Evolutionary conservation across 2,113 vertebrate species (phyloP).

Genomic region (Fukomys damarensis): DNA sequence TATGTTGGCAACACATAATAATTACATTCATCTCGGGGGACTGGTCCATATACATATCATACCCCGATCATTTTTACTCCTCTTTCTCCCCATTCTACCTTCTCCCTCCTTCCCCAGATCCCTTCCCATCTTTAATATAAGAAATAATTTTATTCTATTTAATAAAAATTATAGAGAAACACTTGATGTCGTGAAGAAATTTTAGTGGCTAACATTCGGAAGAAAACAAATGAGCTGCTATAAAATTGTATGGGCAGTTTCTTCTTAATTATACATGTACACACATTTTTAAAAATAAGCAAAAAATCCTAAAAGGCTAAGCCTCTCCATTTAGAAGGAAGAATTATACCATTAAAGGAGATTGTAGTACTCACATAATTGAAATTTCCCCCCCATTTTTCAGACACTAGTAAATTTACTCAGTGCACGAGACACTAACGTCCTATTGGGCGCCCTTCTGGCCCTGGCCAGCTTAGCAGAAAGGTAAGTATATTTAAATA

Average conservation of each 20-base stretch:
- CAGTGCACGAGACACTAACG: conserved; percentile 88
- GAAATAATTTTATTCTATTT: neutral
- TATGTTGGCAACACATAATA: neutral
- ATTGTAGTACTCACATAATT: neutral
- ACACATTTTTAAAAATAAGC: neutral
- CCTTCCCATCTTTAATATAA: neutral
- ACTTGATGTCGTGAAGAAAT: neutral
- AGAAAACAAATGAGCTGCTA: neutral
- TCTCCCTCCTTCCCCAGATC: neutral
- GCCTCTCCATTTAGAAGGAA: neutral
- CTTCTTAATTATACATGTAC: neutral
- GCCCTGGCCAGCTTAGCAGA: conserved; percentile 91
- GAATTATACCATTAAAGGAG: neutral
- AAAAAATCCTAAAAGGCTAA: neutral
- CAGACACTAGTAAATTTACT: conserved; percentile 92
- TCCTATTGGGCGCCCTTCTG: conserved; percentile 91
- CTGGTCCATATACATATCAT: neutral
- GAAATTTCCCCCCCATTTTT: conserved; percentile 65
- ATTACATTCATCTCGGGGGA: neutral
- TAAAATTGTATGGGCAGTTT: neutral
- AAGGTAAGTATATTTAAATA: conserved; percentile 84
- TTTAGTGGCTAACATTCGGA: neutral
- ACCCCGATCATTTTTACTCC: neutral
- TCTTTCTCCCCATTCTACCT: neutral
- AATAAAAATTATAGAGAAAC: neutral